Evolutionary conservation across 37 sponge, comb jelly and placozoan genomes (phyloP), one percentile per base, ranked within the genome.

Genomic region (Cladorhizidae sp.): DNA sequence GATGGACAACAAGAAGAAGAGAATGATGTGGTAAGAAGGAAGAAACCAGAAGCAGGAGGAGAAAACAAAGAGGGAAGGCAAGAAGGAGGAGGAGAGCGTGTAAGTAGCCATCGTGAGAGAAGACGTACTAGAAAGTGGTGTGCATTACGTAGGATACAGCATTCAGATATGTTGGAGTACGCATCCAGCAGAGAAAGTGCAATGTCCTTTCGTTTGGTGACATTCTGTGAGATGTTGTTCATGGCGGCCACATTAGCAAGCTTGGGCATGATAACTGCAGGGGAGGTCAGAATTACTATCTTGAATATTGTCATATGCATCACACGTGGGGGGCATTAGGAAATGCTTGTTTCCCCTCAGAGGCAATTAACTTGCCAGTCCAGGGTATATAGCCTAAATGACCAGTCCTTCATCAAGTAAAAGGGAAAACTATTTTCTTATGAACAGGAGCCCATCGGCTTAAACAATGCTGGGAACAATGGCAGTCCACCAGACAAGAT

Each of bases 131-230:
- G 25, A 7, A 12, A 15, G 62, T 29, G 25, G 39, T 28, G 68
- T 67, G 38, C n/a, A 21, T 49, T 45, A 12, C 50, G 14, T 41
- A 69, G 90, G 93, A 94, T 95, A 95, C 93, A 95, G 88, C 96
- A 92, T 28, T 84, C 90, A 23, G 88, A 82, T 25, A 95, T 70
- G 62, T 89, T 83, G 61, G 52, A 85, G 70, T 91, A 95, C 31
- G 85, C 87, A 1, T 89, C 96, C 6, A 92, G 64, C 43, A 95
- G 76, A 2, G 67, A 71, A 1, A 67, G 67, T 29, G 85, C 83
- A 25, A 95, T 52, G 84, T 95, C 93, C 31, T 55, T 39, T 28
- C 78, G 43, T 64, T 80, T 79, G 39, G 96, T 92, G 7, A 49
- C 32, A 59, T 95, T 95, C 29, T 76, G 45, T 15, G 78, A 75